Conservation (phyloP, 2,797 vertebrate genomes). For the Onychomys leucogaster region DNA sequence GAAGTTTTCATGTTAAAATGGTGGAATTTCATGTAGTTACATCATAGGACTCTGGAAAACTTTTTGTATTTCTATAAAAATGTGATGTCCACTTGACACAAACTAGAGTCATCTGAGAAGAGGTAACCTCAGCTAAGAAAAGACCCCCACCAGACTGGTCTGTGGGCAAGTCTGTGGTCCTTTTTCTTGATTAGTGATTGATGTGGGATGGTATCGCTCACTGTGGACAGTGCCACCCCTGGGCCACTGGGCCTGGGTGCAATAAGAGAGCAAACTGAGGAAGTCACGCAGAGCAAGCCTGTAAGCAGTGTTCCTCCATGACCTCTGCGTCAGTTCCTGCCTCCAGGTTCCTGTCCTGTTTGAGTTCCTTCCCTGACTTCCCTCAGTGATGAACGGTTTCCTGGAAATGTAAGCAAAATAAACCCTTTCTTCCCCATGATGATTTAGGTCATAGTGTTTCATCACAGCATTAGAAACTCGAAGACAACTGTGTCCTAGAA, state of each 20-base stretch:
- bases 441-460: not conserved
- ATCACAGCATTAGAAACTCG: not conserved
- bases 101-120: not conserved
- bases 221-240: not conserved
- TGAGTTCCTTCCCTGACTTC: not conserved
- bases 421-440: not conserved
- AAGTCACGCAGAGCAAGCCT: not conserved
- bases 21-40: not conserved
- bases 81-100: not conserved
- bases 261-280: not conserved
- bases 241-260: not conserved
- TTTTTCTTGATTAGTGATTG: not conserved
- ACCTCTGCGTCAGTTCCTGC: not conserved
- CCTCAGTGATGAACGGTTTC: not conserved
- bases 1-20: conserved; percentile 11
- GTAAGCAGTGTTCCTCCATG: not conserved
- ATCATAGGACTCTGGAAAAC: conserved; percentile 51
- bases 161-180: not conserved
- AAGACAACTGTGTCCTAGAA: not conserved
- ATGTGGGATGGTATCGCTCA: not conserved
- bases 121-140: not conserved
- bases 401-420: not conserved
- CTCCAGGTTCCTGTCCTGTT: not conserved
- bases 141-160: not conserved
- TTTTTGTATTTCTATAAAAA: not conserved